Percentiles rank a stretch among this genome's conserved stretches.
phyloP scores from a whole-genome alignment of 2,888 invertebrate genomes.

The Tiliacea aurago region DNA sequence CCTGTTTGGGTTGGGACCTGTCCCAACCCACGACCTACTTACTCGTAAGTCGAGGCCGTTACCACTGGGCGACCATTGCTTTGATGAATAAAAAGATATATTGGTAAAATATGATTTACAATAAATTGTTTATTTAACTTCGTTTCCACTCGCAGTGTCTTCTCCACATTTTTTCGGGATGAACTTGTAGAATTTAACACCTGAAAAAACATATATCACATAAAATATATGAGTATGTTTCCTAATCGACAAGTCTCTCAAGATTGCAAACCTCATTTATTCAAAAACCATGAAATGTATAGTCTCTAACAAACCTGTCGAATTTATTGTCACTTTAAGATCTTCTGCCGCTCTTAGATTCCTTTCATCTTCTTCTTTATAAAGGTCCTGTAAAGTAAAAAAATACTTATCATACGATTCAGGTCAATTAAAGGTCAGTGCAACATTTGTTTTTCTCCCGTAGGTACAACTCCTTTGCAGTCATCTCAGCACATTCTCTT shows the following conservation, averaged over 20 bases:
- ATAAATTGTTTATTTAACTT: slow-evolving; percentile 8
- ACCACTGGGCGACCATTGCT: no score
- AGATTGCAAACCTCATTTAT: not conserved
- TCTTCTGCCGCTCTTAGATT: slow-evolving; percentile 73
- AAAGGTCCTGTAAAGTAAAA: slow-evolving; percentile 83
- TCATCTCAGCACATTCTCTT: no score
- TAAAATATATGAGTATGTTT: not conserved
- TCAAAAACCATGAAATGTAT: not conserved
- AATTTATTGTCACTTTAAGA: slow-evolving; percentile 89
- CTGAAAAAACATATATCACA: slow-evolving; percentile 70
- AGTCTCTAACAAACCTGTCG: slow-evolving; percentile 74
- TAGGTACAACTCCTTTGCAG: no score
- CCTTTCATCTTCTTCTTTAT: slow-evolving; percentile 78
- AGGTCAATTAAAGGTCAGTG: no score
- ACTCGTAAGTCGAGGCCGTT: no score
- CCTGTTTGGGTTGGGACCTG: no score
- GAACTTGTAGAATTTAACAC: slow-evolving; percentile 85
- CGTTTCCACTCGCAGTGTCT: slow-evolving; percentile 7
- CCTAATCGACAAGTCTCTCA: not conserved
- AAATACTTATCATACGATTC: slow-evolving; percentile 37
- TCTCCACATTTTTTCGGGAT: slow-evolving; percentile 59
- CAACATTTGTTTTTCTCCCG: no score
- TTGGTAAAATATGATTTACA: not conserved
- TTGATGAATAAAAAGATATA: no score
- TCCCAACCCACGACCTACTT: no score